Conservation (phyloP, 1,140 invertebrate species). For the Drosophila littoralis region DNA sequence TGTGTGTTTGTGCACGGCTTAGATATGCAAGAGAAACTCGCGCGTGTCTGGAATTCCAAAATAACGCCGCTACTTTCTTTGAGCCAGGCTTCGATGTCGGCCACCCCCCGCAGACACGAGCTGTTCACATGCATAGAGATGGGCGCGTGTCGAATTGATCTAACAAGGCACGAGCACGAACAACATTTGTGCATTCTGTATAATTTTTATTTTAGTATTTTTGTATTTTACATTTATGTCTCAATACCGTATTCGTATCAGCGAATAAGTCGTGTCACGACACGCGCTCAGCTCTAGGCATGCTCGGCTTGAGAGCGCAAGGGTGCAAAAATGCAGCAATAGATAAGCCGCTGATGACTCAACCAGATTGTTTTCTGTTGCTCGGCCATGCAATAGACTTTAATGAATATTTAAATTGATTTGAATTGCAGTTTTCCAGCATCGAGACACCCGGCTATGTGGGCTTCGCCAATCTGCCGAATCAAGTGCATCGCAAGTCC, state of each 20-base stretch:
- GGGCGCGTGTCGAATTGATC: not conserved
- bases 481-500: conserved; percentile 97
- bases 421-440: conserved; percentile 88
- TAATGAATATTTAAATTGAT: conserved; percentile 19
- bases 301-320: conserved; percentile 1
- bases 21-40: conserved; percentile 46
- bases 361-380: not conserved
- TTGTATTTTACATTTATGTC: too few relatives aligned
- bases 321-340: not conserved
- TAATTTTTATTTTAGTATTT: too few relatives aligned
- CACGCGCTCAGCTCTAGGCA: conserved; percentile 6
- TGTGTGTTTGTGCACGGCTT: conserved; percentile 1
- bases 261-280: not conserved
- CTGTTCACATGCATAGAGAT: not conserved
- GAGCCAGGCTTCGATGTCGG: conserved; percentile 18
- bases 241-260: not conserved
- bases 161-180: not conserved
- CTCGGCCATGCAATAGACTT: too few relatives aligned
- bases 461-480: conserved; percentile 96
- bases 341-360: conserved; percentile 12
- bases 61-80: conserved; percentile 38
- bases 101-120: conserved; percentile 3
- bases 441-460: conserved; percentile 94
- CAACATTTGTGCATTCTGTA: too few relatives aligned
- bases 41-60: conserved; percentile 43